Evolutionary conservation across 2,113 vertebrate species (phyloP).

Genomic region (Vidua macroura): DNA sequence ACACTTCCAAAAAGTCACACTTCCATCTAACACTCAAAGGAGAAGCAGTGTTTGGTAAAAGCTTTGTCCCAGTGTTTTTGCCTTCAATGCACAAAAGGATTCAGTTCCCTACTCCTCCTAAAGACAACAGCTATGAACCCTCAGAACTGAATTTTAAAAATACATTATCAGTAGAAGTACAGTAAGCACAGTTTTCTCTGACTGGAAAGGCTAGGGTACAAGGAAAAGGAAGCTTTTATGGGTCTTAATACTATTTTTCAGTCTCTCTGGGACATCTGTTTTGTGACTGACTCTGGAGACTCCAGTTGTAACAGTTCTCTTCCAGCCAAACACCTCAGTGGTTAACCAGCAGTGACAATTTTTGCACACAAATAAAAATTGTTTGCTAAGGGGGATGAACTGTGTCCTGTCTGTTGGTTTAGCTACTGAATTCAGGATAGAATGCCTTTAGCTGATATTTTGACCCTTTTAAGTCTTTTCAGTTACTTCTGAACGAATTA

Average conservation of each 20-base stretch:
- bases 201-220: background rate
- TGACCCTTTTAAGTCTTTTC: background rate
- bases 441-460: background rate
- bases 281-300: background rate
- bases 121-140: background rate
- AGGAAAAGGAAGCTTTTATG: background rate
- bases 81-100: background rate
- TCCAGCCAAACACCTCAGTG: background rate
- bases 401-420: background rate
- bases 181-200: background rate
- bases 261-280: conserved; percentile 4
- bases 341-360: background rate
- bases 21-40: background rate
- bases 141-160: background rate
- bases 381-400: background rate
- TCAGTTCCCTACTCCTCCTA: background rate
- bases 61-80: background rate
- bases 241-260: background rate
- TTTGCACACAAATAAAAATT: background rate
- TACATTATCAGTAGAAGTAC: background rate
- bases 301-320: background rate
- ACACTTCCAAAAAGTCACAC: background rate
- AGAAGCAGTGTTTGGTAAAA: background rate
- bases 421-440: background rate
- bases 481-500: background rate